A percentile compares a stretch with the other conserved stretches of the same genome.
phyloP scores from a whole-genome alignment of 2,113 vertebrate genomes.

The Cyanoramphus novaezelandiae region DNA sequence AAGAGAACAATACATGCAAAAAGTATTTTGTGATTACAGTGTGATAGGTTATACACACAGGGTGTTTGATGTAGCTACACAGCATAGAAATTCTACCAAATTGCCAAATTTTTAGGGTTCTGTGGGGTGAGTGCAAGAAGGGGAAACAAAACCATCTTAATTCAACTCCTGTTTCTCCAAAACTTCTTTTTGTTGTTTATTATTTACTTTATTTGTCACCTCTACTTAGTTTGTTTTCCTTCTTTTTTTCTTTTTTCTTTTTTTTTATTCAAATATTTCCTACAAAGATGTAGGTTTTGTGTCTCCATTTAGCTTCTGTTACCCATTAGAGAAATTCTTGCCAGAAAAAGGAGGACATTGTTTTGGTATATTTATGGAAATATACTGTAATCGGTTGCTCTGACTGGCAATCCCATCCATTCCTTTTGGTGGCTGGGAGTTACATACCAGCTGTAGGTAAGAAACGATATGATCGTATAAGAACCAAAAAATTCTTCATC shows the following conservation, averaged over 20 bases:
- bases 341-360: slow-evolving; percentile 44
- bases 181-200: not conserved
- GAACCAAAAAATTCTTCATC: slow-evolving; percentile 2
- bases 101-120: not conserved
- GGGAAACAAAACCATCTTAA: not conserved
- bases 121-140: not conserved
- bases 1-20: not conserved
- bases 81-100: not conserved
- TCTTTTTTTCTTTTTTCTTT: not conserved
- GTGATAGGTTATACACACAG: not conserved
- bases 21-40: not conserved
- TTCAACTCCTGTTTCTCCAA: not conserved
- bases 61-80: not conserved
- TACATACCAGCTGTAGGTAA: slow-evolving; percentile 48
- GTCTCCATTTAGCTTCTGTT: slow-evolving; percentile 51
- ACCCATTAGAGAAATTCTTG: slow-evolving; percentile 41
- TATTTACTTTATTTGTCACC: slow-evolving; percentile 16
- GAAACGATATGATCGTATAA: not conserved
- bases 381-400: slow-evolving; percentile 32
- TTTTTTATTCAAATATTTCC: not conserved
- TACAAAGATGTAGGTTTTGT: slow-evolving; percentile 42
- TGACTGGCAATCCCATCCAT: slow-evolving; percentile 56
- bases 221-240: slow-evolving; percentile 38
- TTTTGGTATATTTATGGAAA: slow-evolving; percentile 54
- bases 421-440: slow-evolving; percentile 53